Base-by-base conservation (phyloP, 1,140 invertebrate genomes). In the Aphelenchoides besseyi region DNA sequence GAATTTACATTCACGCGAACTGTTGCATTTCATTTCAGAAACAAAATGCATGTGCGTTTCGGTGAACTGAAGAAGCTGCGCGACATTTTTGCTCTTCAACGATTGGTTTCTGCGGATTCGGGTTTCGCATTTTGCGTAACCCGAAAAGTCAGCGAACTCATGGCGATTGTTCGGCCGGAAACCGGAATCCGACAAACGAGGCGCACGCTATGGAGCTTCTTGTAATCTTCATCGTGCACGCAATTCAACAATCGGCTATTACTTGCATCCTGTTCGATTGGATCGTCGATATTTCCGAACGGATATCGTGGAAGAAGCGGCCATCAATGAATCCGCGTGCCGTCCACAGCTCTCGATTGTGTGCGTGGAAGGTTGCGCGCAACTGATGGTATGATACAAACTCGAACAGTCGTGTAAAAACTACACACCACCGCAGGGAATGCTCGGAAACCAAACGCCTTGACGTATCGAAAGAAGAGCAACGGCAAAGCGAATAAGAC, bases 301-400 rank as follows among this genome's bases (percentile, higher is more conserved):
- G 62, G 32, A 29, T 23, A n/a, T n/a, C n/a, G n/a, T n/a, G n/a
- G n/a, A n/a, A n/a, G n/a, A n/a, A n/a, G n/a, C n/a, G n/a, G n/a
- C n/a, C n/a, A n/a, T n/a, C n/a, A n/a, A n/a, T n/a, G n/a, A n/a
- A n/a, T n/a, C n/a, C n/a, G n/a, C n/a, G n/a, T n/a, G n/a, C n/a
- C n/a, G n/a, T n/a, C n/a, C n/a, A n/a, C n/a, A n/a, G n/a, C n/a
- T n/a, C n/a, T n/a, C n/a, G n/a, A n/a, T n/a, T n/a, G n/a, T n/a
- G n/a, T n/a, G n/a, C n/a, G 57, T 23, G 57, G 18, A 61, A 54
- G n/a, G 29, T 57, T 28, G 33, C 52, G 32, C 32, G 52, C 62
- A 64, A 57, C 5, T 57, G 55, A 57, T 57, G 55, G 55, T 36
- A 30, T 61, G 57, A 61, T 48, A 23, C 12, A 48, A 48, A 48